Conservation (phyloP, 2,113 vertebrate genomes). For the Festucalex cinctus region DNA sequence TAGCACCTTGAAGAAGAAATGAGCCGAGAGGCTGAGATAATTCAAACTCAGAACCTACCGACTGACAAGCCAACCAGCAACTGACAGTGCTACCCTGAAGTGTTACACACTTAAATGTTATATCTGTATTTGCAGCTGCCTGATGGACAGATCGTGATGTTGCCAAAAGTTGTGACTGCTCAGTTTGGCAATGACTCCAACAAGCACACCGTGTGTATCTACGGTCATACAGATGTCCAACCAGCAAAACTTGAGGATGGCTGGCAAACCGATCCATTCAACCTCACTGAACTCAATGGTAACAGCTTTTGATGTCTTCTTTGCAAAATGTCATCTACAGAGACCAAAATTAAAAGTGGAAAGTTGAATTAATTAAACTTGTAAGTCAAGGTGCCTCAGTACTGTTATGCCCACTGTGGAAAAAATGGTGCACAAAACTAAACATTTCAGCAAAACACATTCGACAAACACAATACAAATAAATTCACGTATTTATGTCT, state of each 20-base stretch:
- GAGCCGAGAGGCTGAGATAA: no score
- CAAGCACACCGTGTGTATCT: conserved; percentile 84
- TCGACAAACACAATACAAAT: no score
- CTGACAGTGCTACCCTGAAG: neutral
- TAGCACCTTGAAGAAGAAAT: no score
- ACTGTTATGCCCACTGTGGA: no score
- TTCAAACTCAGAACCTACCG: no score
- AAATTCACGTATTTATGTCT: no score
- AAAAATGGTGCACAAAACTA: no score
- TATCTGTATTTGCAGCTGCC: conserved; percentile 67
- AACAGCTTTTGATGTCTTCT: conserved; percentile 8
- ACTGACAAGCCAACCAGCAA: no score
- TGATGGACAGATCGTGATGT: conserved; percentile 66
- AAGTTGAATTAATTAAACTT: no score
- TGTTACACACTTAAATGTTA: neutral
- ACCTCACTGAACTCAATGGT: conserved; percentile 83
- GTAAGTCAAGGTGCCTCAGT: neutral
- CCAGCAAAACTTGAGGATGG: conserved; percentile 83
- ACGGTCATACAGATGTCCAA: conserved; percentile 89
- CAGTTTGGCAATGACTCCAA: conserved; percentile 75
- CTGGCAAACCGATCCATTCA: conserved; percentile 83
- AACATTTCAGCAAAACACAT: no score
- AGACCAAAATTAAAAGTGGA: no score
- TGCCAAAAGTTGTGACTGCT: conserved; percentile 82
- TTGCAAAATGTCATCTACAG: neutral